phyloP scores from a whole-genome alignment of 2,113 vertebrate genomes.

The Climacteris rufus region DNA sequence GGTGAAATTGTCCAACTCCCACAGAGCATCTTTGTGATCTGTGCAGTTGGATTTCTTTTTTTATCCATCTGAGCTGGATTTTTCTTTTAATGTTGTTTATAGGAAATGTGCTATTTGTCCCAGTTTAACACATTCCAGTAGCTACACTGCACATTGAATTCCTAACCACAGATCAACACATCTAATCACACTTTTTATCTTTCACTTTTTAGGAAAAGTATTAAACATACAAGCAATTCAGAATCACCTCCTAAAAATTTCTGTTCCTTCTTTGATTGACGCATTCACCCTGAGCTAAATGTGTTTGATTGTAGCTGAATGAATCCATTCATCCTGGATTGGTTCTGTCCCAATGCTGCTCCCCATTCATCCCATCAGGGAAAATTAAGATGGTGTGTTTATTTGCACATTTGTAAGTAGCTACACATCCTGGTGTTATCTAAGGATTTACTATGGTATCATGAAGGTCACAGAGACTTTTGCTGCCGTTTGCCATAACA shows the following conservation, averaged over 20 bases:
- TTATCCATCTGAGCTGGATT: not conserved
- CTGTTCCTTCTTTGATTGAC: not conserved
- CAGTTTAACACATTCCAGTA: not conserved
- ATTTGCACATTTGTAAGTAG: not conserved
- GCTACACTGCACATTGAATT: not conserved
- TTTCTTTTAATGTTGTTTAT: not conserved
- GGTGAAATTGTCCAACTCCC: not conserved
- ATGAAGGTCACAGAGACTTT: not conserved
- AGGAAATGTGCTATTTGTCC: not conserved
- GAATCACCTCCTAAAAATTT: not conserved
- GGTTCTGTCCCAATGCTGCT: not conserved
- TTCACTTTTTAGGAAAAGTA: not conserved
- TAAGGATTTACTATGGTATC: not conserved
- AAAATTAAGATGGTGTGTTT: not conserved
- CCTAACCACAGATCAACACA: not conserved
- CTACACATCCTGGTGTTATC: not conserved
- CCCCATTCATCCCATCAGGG: not conserved
- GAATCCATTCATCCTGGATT: not conserved
- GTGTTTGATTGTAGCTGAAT: not conserved
- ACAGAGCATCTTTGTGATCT: not conserved
- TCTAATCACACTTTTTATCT: slow-evolving; percentile 8
- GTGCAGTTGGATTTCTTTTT: not conserved
- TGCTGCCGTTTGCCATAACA: not conserved
- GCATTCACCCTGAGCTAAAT: not conserved
- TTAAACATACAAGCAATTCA: slow-evolving; percentile 19